Evolutionary conservation across 2,888 invertebrate species (phyloP), one percentile per base, ranked within the genome.

Genomic region (Drosophila conformis): DNA sequence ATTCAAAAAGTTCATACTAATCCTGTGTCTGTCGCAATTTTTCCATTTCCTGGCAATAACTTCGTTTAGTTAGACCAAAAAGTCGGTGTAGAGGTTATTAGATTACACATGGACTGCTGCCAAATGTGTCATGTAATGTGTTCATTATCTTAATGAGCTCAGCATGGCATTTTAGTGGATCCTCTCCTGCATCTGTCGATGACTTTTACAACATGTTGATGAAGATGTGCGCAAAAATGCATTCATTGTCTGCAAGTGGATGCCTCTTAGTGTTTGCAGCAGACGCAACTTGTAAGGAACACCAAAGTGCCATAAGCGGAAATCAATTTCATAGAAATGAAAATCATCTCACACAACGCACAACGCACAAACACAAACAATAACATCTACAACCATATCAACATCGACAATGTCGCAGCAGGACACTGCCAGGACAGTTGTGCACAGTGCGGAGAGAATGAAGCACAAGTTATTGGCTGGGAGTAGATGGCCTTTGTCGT

Each of bases 281-380:
- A 57, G 71, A 70, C 57, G 71, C 71, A 53, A 49, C 84, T 79
- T 81, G 87, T 87, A 81, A 84, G 87, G 73, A 83, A 79, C 73
- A 76, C 66, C 76, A 80, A 89, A 89, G 87, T 87, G 89, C 82
- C 90, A 82, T 89, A 89, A 87, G 90, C 88, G 90, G 86, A 82
- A 87, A 89, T 87, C 82, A 86, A 78, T 84, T 89, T 80, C 76
- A 73, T 79, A 78, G 77, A 77, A 85, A 78, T 71, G 71, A 82
- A 82, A 83, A 72, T 80, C 77, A 80, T 80, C 61, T 62, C 66
- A 72, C 64, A 71, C 65, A 52, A 21, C 21, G 4, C 21, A 68
- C 21, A 63, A 38, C 38, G 66, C 46, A 35, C 21, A 54, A 18
- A 58, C 53, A 68, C 27, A 64, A 25, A 65, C 40, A 60, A 11